These are phyloP conservation scores for Paracentrotus lividus DNA, from an alignment of 53 echinoderm and acorn worm genomes.

Conservation along the genomic window DNA sequence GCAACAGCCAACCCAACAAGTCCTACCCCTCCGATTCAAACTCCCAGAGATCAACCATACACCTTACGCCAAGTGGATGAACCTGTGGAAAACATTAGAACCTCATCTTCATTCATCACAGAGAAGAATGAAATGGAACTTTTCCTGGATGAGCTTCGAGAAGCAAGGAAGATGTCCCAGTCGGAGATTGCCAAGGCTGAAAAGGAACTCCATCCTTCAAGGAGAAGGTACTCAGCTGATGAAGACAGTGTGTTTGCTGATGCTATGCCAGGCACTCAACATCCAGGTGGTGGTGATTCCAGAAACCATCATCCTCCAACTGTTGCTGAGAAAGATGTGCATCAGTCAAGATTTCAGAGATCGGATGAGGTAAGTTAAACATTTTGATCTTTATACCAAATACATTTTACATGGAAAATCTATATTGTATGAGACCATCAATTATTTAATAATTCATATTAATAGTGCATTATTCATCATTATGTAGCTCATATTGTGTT, in stretches of 20 bases:
- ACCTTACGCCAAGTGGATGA: background rate
- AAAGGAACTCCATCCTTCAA: constrained; percentile 72
- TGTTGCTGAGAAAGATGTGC: background rate
- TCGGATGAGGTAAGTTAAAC: constrained; percentile 45
- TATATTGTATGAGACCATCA: too few species aligned
- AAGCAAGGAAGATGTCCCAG: constrained; percentile 81
- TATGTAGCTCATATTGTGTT: background rate
- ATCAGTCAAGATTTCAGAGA: constrained; percentile 1
- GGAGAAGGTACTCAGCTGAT: constrained; percentile 28
- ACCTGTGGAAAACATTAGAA: background rate
- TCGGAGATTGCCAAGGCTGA: constrained; percentile 92
- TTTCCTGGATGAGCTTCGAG: constrained; percentile 78
- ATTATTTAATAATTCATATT: too few species aligned
- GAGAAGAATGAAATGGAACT: constrained; percentile 79
- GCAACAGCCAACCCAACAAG: constrained; percentile 73
- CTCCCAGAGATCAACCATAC: constrained; percentile 48
- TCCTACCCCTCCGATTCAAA: constrained; percentile 31
- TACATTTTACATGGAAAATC: too few species aligned
- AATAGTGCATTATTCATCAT: too few species aligned
- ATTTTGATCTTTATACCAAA: background rate
- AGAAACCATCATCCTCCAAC: background rate
- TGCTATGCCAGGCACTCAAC: background rate
- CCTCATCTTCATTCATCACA: constrained; percentile 57
- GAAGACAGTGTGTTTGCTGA: constrained; percentile 43
- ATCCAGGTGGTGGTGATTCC: background rate